These are phyloP conservation scores for Zelleria hepariella DNA, from an alignment of 2,888 invertebrate species.

Conservation along the genomic window DNA sequence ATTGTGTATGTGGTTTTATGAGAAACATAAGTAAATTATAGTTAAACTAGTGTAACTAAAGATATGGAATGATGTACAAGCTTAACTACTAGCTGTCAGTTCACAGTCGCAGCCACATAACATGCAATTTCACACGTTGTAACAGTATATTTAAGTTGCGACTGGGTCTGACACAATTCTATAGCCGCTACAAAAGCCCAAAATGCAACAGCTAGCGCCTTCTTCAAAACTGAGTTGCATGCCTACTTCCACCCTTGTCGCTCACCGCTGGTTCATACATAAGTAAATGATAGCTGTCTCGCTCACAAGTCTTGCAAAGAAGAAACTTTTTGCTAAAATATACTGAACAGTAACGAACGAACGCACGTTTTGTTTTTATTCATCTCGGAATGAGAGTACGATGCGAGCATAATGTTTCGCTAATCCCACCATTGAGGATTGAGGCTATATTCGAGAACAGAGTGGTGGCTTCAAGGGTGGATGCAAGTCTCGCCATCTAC, in stretches of 20 bases:
- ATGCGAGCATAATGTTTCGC: too few species aligned
- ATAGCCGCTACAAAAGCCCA: neutral
- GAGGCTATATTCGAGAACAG: too few species aligned
- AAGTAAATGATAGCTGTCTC: too few species aligned
- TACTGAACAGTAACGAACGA: too few species aligned
- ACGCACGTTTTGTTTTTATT: too few species aligned
- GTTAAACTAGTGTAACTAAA: neutral
- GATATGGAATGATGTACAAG: neutral
- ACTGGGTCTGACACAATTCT: neutral
- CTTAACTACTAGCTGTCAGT: neutral
- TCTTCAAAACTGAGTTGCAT: neutral
- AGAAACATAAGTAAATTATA: neutral
- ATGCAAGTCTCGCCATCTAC: slow-evolving; percentile 1
- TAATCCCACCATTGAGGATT: too few species aligned
- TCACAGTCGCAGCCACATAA: neutral
- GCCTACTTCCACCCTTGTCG: neutral
- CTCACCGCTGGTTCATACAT: neutral
- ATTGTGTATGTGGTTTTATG: neutral
- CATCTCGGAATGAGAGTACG: too few species aligned
- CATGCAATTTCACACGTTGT: neutral
- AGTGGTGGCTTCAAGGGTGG: neutral
- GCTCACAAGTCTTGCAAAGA: too few species aligned
- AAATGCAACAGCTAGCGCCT: neutral
- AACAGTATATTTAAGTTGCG: neutral
- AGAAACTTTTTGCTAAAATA: too few species aligned